phyloP scores from a whole-genome alignment of 1,140 invertebrate genomes.

The Andricus grossulariae region DNA sequence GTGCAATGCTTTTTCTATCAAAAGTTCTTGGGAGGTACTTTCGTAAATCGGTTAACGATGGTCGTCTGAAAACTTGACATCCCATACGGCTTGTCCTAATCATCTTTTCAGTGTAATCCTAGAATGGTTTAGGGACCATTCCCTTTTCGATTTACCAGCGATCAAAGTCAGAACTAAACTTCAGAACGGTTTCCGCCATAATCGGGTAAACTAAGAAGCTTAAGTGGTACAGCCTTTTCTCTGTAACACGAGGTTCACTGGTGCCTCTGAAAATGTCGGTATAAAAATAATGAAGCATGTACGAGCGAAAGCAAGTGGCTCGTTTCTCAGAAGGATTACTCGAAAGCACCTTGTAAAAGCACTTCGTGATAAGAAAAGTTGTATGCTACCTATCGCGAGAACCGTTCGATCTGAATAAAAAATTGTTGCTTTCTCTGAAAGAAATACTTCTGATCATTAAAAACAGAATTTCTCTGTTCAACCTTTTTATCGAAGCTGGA shows the following conservation, averaged over 20 bases:
- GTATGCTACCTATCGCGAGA: too few species aligned
- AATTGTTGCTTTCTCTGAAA: too few species aligned
- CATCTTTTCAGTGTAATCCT: conserved; percentile 5
- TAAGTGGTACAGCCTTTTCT: not conserved
- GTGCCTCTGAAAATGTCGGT: not conserved
- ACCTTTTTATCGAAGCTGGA: too few species aligned
- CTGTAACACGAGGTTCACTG: not conserved
- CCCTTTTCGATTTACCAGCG: conserved; percentile 4
- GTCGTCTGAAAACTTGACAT: conserved; percentile 17
- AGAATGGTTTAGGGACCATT: not conserved
- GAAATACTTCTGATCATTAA: too few species aligned
- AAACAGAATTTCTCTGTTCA: too few species aligned
- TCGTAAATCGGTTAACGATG: conserved; percentile 23
- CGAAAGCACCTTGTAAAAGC: not conserved
- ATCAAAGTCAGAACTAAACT: conserved; percentile 12
- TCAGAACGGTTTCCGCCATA: not conserved
- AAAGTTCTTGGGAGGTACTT: conserved; percentile 7
- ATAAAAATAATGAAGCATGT: conserved; percentile 17
- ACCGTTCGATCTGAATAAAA: too few species aligned
- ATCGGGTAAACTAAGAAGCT: conserved; percentile 13
- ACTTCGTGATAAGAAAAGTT: not conserved
- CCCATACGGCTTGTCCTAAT: conserved; percentile 26
- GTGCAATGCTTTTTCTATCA: conserved; percentile 27
- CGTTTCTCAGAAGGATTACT: not conserved
- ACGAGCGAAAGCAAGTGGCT: not conserved